phyloP scores from a whole-genome alignment of 2,113 vertebrate species.

The Reinhardtius hippoglossoides region DNA sequence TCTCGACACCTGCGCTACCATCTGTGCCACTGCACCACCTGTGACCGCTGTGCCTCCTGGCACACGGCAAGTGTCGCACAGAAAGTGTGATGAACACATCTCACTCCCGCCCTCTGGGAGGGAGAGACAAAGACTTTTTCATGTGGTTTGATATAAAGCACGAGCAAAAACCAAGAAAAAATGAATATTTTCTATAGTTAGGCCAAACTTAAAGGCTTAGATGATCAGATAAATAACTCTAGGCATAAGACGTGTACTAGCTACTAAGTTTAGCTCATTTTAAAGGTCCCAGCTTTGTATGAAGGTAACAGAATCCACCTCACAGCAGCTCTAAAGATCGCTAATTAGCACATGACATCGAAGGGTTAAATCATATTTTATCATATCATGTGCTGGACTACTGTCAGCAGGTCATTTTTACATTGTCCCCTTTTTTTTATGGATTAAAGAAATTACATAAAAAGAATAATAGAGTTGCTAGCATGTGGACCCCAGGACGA shows the following conservation, averaged over 20 bases:
- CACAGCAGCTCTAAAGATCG: background rate
- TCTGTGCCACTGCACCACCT: conserved; percentile 76
- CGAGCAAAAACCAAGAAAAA: background rate
- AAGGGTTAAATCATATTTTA: too few relatives aligned
- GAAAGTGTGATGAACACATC: conserved; percentile 71
- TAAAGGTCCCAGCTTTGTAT: background rate
- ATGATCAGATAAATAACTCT: background rate
- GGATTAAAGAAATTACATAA: too few relatives aligned
- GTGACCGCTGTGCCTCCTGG: conserved; percentile 70
- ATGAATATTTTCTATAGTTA: background rate
- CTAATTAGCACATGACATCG: too few relatives aligned
- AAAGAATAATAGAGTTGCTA: too few relatives aligned
- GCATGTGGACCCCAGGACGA: too few relatives aligned
- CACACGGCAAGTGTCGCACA: conserved; percentile 63
- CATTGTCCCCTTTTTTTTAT: too few relatives aligned
- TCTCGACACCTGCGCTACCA: conserved; percentile 82
- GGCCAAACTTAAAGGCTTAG: background rate
- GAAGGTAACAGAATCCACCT: background rate
- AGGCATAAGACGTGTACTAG: too few relatives aligned
- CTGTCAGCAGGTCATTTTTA: background rate
- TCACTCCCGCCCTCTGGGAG: conserved; percentile 70
- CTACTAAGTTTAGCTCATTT: too few relatives aligned
- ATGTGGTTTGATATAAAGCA: background rate
- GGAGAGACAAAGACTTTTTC: conserved; percentile 27
- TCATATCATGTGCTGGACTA: background rate